Evolutionary conservation across 2,113 vertebrate species (phyloP).

Genomic region (Brachionichthys hirsutus): DNA sequence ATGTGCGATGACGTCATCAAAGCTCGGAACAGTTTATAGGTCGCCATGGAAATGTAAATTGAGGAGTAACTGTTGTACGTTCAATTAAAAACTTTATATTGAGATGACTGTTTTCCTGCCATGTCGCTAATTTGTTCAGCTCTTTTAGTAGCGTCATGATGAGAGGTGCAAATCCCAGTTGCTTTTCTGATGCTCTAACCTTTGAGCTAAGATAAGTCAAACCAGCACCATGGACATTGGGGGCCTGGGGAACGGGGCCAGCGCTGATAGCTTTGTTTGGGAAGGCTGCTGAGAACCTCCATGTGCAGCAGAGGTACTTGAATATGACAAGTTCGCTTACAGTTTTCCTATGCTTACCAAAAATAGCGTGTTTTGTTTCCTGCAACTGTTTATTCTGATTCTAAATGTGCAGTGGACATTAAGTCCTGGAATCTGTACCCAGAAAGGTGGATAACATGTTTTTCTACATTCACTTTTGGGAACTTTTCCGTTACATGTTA

Average conservation of each 20-base stretch:
- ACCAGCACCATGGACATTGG: conserved; percentile 8
- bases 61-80: not conserved
- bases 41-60: conserved; percentile 3
- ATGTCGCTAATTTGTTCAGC: not conserved
- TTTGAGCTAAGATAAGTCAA: conserved; percentile 32
- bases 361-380: conserved; percentile 33
- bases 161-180: conserved; percentile 5
- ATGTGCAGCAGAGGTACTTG: conserved; percentile 14
- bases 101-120: not conserved
- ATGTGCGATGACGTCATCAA: conserved; percentile 23
- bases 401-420: conserved; percentile 4
- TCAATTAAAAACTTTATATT: not conserved
- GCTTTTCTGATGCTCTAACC: not conserved
- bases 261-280: conserved; percentile 21
- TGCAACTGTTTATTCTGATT: conserved; percentile 41
- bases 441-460: too few species aligned
- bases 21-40: conserved; percentile 6
- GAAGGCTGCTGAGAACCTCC: not conserved
- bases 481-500: not conserved
- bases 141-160: conserved; percentile 10
- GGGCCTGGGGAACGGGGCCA: conserved; percentile 18
- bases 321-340: conserved; percentile 10
- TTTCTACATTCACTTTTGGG: not conserved
- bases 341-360: conserved; percentile 7
- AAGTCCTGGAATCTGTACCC: conserved; percentile 33